phyloP scores from a whole-genome alignment of 2,888 invertebrate species.

The Pollenia labialis region DNA sequence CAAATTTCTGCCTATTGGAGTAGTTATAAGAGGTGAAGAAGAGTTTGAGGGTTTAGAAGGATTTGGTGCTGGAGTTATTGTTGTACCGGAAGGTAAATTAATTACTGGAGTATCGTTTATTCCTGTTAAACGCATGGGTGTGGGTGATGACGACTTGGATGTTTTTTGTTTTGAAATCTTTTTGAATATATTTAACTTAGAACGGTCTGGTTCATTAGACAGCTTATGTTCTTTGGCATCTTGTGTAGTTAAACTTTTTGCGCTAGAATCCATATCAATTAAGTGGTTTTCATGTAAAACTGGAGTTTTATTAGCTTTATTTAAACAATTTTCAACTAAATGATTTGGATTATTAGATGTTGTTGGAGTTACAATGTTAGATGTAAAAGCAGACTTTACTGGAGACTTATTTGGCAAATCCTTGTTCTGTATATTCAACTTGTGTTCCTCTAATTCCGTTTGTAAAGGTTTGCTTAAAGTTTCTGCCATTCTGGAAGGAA shows the following conservation, averaged over 20 bases:
- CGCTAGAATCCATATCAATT: constrained; percentile 1
- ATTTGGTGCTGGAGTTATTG: constrained; percentile 81
- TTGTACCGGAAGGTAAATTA: constrained; percentile 82
- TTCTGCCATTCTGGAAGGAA: constrained; percentile 44
- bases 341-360: not conserved
- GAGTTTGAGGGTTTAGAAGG: constrained; percentile 19
- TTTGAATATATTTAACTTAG: constrained; percentile 94
- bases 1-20: constrained; percentile 46
- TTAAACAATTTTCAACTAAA: constrained; percentile 5
- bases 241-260: not conserved
- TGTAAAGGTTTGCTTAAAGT: constrained; percentile 41
- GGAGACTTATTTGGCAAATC: constrained; percentile 41
- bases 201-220: constrained; percentile 92
- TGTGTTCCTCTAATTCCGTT: constrained; percentile 44
- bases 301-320: constrained; percentile 47
- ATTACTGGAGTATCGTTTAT: constrained; percentile 77
- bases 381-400: constrained; percentile 19
- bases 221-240: constrained; percentile 85
- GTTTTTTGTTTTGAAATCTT: constrained; percentile 88
- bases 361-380: constrained; percentile 3
- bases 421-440: constrained; percentile 36
- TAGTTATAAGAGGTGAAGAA: not conserved
- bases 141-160: constrained; percentile 72
- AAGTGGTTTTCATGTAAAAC: constrained; percentile 40
- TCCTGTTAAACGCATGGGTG: constrained; percentile 34